A percentile compares a stretch with the other conserved stretches of the same genome.
Evolutionary conservation across 2,113 vertebrate genomes (phyloP).

Genomic region (cattle (Bos taurus)): ARS-UCD2.0 NC_037337.1:20045001-20045500

Average conservation of each 20-base stretch:
- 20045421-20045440: constrained; percentile 45
- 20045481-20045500: constrained; percentile 60
- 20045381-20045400: not conserved
- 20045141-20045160: not conserved
- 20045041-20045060: not conserved
- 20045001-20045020: not conserved
- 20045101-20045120: not conserved
- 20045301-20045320: constrained; percentile 1
- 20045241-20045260: not conserved
- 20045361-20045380: not conserved
- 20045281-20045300: not conserved
- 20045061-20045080: not conserved
- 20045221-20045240: not conserved
- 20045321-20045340: not conserved
- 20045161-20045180: not conserved
- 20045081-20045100: not conserved
- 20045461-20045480: constrained; percentile 52
- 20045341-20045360: not conserved
- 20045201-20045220: not conserved
- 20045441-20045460: constrained; percentile 60
- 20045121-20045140: not conserved
- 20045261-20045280: not conserved
- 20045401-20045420: constrained; percentile 26
- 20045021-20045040: not conserved
- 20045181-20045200: not conserved